phyloP scores from a whole-genome alignment of 2,888 invertebrate genomes.

The Diogma glabrata region DNA sequence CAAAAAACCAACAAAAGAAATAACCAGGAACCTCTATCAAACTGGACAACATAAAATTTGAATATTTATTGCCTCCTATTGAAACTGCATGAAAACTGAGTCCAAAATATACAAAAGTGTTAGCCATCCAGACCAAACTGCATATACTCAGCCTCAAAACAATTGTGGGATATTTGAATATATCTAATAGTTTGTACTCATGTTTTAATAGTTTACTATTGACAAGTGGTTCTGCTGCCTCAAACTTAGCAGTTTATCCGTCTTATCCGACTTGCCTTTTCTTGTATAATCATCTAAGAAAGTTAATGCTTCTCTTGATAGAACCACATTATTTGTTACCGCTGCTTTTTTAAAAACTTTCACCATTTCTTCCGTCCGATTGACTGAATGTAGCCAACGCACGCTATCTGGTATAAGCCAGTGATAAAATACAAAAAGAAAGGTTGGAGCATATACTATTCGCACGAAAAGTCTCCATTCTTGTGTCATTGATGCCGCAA shows the following conservation, averaged over 20 bases:
- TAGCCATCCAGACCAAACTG: conserved; percentile 68
- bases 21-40: conserved; percentile 63
- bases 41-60: conserved; percentile 52
- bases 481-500: background rate
- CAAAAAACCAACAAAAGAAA: conserved; percentile 46
- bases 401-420: conserved; percentile 60
- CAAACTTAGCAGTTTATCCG: too few species aligned
- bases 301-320: conserved; percentile 19
- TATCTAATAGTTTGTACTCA: too few species aligned
- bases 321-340: conserved; percentile 39
- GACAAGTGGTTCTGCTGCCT: too few species aligned
- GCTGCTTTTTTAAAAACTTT: conserved; percentile 46
- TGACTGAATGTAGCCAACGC: conserved; percentile 52
- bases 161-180: conserved; percentile 20
- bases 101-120: conserved; percentile 70
- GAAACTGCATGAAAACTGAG: conserved; percentile 65
- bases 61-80: conserved; percentile 58
- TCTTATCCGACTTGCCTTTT: background rate
- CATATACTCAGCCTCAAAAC: conserved; percentile 38
- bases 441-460: background rate
- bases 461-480: conserved; percentile 1
- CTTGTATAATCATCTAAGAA: background rate
- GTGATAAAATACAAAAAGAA: conserved; percentile 37
- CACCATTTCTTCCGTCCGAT: conserved; percentile 40
- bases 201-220: too few species aligned